Evolutionary conservation across 1,140 invertebrate species (phyloP).

Genomic region (Pseudomyrmex sp.): DNA sequence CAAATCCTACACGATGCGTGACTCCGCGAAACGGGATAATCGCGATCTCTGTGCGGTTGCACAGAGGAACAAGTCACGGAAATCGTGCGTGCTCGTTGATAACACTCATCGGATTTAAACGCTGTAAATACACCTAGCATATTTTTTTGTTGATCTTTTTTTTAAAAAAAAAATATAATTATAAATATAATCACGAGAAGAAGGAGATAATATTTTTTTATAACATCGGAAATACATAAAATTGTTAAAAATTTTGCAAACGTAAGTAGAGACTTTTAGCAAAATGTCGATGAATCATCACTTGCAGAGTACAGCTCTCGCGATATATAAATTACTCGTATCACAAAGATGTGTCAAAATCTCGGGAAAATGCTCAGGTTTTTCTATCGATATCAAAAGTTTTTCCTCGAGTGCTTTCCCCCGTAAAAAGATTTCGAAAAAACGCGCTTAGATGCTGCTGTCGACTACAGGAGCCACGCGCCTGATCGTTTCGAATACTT

Average conservation of each 20-base stretch:
- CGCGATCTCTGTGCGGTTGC: not conserved
- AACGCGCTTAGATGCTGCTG: not conserved
- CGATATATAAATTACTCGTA: not conserved
- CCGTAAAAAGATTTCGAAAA: not conserved
- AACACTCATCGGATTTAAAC: not conserved
- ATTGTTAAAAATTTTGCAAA: not conserved
- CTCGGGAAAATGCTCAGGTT: not conserved
- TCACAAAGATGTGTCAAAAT: constrained; percentile 8
- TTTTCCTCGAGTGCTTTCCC: constrained; percentile 19
- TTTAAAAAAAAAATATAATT: too few relatives aligned
- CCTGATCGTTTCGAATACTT: constrained; percentile 19
- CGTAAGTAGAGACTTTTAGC: not conserved
- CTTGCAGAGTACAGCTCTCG: not conserved
- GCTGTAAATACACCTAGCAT: not conserved
- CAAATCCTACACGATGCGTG: not conserved
- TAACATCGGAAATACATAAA: too few relatives aligned
- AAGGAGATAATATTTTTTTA: too few relatives aligned
- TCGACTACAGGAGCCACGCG: constrained; percentile 6
- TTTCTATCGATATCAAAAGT: constrained; percentile 21
- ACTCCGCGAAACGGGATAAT: not conserved
- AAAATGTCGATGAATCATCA: not conserved
- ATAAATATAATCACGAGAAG: too few relatives aligned
- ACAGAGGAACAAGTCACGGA: not conserved
- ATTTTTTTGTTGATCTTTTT: too few relatives aligned
- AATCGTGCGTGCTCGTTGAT: not conserved